Evolutionary conservation across 2,797 vertebrate genomes (phyloP), one percentile per base, ranked within the genome.

Genomic region (Odontamblyopus rebecca): DNA sequence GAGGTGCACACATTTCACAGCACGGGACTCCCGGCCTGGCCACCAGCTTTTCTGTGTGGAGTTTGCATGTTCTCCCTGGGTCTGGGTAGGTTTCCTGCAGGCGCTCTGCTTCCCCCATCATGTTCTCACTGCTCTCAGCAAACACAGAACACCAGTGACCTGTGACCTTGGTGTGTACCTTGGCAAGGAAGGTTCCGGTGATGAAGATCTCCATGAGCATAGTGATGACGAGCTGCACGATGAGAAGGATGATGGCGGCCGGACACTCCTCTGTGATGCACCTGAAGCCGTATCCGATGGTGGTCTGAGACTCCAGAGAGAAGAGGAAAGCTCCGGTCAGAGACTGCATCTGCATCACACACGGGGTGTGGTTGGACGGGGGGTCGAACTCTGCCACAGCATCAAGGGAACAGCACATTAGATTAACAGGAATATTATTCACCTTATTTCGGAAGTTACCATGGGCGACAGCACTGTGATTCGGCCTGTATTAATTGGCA

Each of bases 191-290:
- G 67, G 97, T 99, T 15, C 98, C 98, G 0, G 97, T 99, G 93
- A 99, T 97, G 92, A 99, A 99, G 89, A 99, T 97, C 87, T 99
- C 97, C 94, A 98, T 91, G 88, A 99, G 95, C 94, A 97, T 99
- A 79, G 97, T 99, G 79, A 99, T 93, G 77, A 99, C 96, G 12
- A 98, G 94, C 87, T 99, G 98, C 26, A 95, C 76, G 61, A 99
- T 98, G 56, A 99, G 97, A 53, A 98, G 95, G 70, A 98, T 91
- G 7, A 99, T 97, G 78, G 97, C 97, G 1, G 93, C 86, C 0
- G 98, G 97, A 8, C 97, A 99, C 80, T 99, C 96, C 82, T 99
- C 98, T 0, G 96, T 98, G 92, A 99, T 98, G 87, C 96, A 99
- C 44, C 97, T 96, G 88, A 97, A 98, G 71, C 98, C 97, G 0